Evolutionary conservation across 2,113 vertebrate species (phyloP).

Genomic region (Eulemur rufifrons): DNA sequence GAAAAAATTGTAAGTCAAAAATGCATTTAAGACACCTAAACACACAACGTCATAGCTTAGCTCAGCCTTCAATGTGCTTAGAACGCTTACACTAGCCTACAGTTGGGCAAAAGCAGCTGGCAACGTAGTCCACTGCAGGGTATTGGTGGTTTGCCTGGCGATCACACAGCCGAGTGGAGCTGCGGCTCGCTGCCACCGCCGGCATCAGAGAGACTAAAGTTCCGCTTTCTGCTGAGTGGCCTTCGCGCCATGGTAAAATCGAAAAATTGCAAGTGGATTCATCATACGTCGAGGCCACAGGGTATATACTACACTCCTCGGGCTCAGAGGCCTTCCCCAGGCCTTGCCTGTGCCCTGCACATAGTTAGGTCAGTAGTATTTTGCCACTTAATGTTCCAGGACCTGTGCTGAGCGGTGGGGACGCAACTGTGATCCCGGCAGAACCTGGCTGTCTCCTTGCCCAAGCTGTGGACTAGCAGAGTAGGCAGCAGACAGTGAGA

Average conservation of each 20-base stretch:
- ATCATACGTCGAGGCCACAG: not conserved
- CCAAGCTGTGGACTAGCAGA: not conserved
- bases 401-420: not conserved
- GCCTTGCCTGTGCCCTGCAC: not conserved
- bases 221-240: not conserved
- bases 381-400: no score
- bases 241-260: not conserved
- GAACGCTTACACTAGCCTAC: no score
- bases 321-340: not conserved
- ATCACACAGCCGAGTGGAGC: not conserved
- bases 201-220: not conserved
- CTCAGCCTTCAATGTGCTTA: no score
- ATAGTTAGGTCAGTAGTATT: not conserved
- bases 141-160: not conserved
- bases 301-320: accelerated
- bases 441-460: not conserved
- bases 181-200: not conserved
- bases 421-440: not conserved
- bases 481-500: not conserved
- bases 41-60: no score
- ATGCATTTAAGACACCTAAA: no score
- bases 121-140: no score
- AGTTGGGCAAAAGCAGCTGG: no score
- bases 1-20: no score
- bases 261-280: not conserved